Evolutionary conservation across 2,888 invertebrate species (phyloP).

Genomic region (Hypena proboscidalis): DNA sequence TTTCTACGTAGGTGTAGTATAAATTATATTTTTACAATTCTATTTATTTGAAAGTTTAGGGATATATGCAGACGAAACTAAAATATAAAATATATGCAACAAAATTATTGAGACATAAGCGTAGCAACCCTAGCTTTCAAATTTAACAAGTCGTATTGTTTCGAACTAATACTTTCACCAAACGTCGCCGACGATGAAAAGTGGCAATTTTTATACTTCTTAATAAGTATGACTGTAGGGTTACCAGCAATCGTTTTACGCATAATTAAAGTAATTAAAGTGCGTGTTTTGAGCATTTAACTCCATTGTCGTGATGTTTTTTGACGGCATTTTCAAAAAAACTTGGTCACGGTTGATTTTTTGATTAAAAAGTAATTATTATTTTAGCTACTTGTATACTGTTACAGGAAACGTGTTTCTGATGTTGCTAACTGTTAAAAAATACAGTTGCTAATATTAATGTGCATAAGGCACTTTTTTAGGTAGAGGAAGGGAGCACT

Average conservation of each 20-base stretch:
- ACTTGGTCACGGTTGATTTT: slow-evolving; percentile 18
- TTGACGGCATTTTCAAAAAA: slow-evolving; percentile 17
- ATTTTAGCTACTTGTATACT: slow-evolving; percentile 29
- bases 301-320: slow-evolving; percentile 26
- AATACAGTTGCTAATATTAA: no score
- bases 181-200: slow-evolving; percentile 42
- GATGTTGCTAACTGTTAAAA: not conserved
- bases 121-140: slow-evolving; percentile 32
- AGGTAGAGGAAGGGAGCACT: no score
- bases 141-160: slow-evolving; percentile 52
- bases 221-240: slow-evolving; percentile 27
- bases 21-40: no score
- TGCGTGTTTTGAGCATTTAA: slow-evolving; percentile 43
- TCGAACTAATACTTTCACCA: slow-evolving; percentile 50
- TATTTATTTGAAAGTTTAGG: no score
- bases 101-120: not conserved
- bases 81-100: no score
- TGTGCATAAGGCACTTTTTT: no score
- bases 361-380: slow-evolving; percentile 18
- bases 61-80: no score
- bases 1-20: no score
- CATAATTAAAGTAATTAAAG: slow-evolving; percentile 49
- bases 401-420: slow-evolving; percentile 8
- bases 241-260: slow-evolving; percentile 37
- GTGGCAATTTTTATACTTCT: slow-evolving; percentile 34